Base-by-base conservation (phyloP, 2,113 vertebrate species). In the Sminthopsis crassicaudata region DNA sequence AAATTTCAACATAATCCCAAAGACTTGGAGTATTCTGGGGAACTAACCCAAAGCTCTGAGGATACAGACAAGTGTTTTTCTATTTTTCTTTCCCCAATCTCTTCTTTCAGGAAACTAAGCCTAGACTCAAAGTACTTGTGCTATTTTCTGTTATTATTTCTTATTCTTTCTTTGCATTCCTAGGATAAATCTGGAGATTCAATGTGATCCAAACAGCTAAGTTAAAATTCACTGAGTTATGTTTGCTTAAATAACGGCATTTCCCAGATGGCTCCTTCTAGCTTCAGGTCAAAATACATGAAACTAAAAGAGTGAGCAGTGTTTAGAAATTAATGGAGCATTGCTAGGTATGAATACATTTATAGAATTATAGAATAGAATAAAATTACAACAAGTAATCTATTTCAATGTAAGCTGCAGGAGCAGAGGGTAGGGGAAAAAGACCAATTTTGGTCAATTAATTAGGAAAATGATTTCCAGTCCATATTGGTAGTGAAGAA, bases 231-330 rank as follows among this genome's bases (percentile, higher is more conserved):
- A 2, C 90, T 93, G 93, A 97, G 30, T 94, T 96, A 96, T 46
- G 42, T 98, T 98, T 98, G 91, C 96, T 98, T 98, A 97, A 98
- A 97, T 96, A 98, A 97, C 93, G 98, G 96, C 95, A 42, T 96
- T 98, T 98, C 95, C 96, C 97, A 97, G 96, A 96, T 97, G 97
- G 97, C 92, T 95, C 95, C 94, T 96, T 92, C 60, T 97, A 94
- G 96, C 97, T 93, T 97, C 54, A 97, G 95, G 96, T 96, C 96
- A 97, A 96, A 97, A 88, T 54, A 94, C 51, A 57, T 93, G 95
- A 95, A 94, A 94, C 60, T 94, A 92, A 92, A 97, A 94, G 93
- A 95, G 53, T 53, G 53, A 96, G 94, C 93, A 91, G 94, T 94
- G 67, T 93, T 98, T 53, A 93, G 95, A 98, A 97, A 95, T 95